Base-by-base conservation (phyloP, 2,113 vertebrate genomes). In the Onychorhynchus coronatus region DNA sequence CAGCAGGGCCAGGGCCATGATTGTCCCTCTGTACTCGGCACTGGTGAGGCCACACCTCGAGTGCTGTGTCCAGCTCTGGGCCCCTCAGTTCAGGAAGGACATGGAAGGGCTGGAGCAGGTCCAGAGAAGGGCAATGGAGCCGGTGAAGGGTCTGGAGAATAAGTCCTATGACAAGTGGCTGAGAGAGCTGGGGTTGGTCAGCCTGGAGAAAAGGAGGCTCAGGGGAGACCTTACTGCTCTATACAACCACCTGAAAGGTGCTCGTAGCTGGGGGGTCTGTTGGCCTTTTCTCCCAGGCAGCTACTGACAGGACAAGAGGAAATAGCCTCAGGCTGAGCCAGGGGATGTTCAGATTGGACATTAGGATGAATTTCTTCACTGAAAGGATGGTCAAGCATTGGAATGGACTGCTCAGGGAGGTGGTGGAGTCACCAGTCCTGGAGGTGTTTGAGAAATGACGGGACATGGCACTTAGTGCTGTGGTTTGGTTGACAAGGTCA, bases 391-490 rank as follows among this genome's bases (percentile, higher is more conserved):
- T 31, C 4, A 9, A 70, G 21, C 14, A 4, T 42, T 62, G 47
- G n/a, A 55, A 41, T 35, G 21, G 62, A 27, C 21, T 84, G 17
- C 41, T 8, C 27, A 23, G 63, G 25, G 25, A 63, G 6, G 12
- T 70, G 14, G 17, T 35, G 47, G 46, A 70, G 41, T 55, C 14
- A 70, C 21, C 63, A 55, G 8, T 35, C 14, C 39, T 68, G n/a
- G 55, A 35, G n/a, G 30, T 35, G 17, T 62, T 49, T 0, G 0
- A 83, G 55, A 70, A 62, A 55, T 10, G 8, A 1, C 25, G 49
- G 35, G 31, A 70, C 35, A 16, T 33, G 47, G 47, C 8, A 8
- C 63, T 49, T 62, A 42, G 25, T 76, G 68, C 63, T 63, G 14
- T 55, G 63, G 47, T 70, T 76, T 70, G 20, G 41, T 55, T 70